phyloP scores from a whole-genome alignment of 1,140 invertebrate species.

The Asbolus verrucosus region DNA sequence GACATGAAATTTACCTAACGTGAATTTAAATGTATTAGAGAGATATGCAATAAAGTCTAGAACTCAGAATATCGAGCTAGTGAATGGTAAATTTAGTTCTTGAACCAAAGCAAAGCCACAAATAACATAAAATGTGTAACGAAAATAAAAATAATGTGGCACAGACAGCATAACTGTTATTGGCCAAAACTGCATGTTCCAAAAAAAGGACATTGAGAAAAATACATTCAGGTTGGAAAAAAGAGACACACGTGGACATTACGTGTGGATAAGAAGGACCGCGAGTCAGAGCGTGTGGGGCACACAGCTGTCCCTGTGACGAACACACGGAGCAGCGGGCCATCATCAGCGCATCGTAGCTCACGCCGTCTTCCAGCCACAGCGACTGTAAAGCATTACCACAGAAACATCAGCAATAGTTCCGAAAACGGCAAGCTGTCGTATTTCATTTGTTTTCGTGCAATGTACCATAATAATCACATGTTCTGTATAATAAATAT shows the following conservation, averaged over 20 bases:
- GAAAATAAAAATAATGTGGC: too few relatives aligned
- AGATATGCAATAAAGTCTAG: too few relatives aligned
- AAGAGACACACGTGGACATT: conserved; percentile 64
- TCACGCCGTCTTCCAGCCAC: conserved; percentile 73
- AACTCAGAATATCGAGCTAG: too few relatives aligned
- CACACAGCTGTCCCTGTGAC: conserved; percentile 61
- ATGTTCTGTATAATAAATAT: too few relatives aligned
- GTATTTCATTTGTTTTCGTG: conserved; percentile 12
- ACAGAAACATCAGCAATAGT: background rate
- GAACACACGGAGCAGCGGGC: conserved; percentile 68
- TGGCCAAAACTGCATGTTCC: background rate
- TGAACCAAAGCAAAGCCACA: background rate
- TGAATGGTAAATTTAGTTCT: too few relatives aligned
- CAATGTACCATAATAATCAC: too few relatives aligned
- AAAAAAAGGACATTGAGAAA: conserved; percentile 41
- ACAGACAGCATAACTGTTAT: too few relatives aligned
- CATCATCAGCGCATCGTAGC: conserved; percentile 60
- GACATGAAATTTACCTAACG: too few relatives aligned
- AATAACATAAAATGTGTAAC: too few relatives aligned
- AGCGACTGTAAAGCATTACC: conserved; percentile 71
- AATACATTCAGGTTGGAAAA: conserved; percentile 45
- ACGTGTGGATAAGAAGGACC: conserved; percentile 61
- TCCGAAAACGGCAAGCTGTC: conserved; percentile 1
- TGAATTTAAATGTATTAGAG: too few relatives aligned
- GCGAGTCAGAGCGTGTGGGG: conserved; percentile 55